Evolutionary conservation across 2,797 vertebrate genomes (phyloP).

Genomic region (Vireo griseus): DNA sequence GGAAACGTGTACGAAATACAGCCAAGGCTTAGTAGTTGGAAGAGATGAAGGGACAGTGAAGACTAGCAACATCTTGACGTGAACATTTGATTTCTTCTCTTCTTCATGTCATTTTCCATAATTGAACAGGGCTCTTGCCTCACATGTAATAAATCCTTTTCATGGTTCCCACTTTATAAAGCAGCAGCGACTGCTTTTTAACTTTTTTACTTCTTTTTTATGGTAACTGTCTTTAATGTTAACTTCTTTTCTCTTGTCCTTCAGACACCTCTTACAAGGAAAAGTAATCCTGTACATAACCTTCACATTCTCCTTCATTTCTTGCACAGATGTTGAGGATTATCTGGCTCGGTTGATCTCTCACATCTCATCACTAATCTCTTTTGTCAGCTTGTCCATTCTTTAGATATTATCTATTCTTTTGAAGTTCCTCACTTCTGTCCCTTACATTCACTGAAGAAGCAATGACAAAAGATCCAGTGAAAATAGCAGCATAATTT

Average conservation of each 20-base stretch:
- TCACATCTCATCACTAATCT: background rate
- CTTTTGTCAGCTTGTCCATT: conserved; percentile 21
- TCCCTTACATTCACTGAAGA: background rate
- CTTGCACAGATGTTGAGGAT: background rate
- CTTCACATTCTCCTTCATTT: background rate
- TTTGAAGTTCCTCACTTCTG: conserved; percentile 19
- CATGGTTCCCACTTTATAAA: background rate
- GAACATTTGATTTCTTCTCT: background rate
- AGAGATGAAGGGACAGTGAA: background rate
- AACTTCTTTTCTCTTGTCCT: background rate
- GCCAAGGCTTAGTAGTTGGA: background rate
- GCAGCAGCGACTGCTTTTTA: background rate
- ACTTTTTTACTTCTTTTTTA: background rate
- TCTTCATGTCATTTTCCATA: background rate
- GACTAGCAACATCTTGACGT: background rate
- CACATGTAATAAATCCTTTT: background rate
- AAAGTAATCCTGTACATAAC: background rate
- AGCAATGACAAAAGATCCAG: background rate
- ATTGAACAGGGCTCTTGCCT: background rate
- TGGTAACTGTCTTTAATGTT: background rate
- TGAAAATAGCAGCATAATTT: background rate
- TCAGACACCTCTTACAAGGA: background rate
- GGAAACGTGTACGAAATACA: background rate
- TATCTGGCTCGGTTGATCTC: background rate
- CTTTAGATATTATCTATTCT: background rate